Conservation (phyloP, 1,140 invertebrate genomes). For the Orchestia grillus region DNA sequence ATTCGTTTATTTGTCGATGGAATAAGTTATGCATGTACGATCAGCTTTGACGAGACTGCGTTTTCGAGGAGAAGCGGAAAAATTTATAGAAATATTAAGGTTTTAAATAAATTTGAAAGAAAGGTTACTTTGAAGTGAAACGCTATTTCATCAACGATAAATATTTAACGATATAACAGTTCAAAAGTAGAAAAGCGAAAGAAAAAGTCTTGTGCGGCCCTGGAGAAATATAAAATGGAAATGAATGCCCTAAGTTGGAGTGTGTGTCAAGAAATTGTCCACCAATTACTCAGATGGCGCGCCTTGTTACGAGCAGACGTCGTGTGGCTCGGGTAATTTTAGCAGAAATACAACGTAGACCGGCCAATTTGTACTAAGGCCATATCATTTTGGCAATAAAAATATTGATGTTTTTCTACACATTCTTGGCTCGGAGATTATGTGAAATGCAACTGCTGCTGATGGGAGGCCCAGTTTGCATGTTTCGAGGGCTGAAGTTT, state of each 20-base stretch:
- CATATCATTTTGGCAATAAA: neutral
- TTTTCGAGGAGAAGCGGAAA: no score
- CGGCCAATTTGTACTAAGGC: neutral
- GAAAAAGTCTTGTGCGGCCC: neutral
- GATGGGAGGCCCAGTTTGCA: neutral
- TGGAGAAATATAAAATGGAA: neutral
- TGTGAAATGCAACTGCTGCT: neutral
- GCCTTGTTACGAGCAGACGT: neutral
- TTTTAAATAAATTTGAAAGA: neutral
- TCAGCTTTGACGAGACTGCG: no score
- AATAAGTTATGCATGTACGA: no score
- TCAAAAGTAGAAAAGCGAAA: neutral
- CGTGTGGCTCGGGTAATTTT: neutral
- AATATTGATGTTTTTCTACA: neutral
- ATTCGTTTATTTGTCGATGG: no score
- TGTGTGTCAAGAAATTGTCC: neutral
- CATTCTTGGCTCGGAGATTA: neutral
- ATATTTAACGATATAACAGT: neutral
- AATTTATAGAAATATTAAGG: no score
- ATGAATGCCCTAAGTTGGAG: neutral
- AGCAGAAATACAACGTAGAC: neutral
- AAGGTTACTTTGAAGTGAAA: neutral
- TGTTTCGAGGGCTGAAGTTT: neutral
- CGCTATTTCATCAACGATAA: neutral
- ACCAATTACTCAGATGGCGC: neutral